Conservation (phyloP, 2,113 vertebrate genomes). For the Miniopterus natalensis region DNA sequence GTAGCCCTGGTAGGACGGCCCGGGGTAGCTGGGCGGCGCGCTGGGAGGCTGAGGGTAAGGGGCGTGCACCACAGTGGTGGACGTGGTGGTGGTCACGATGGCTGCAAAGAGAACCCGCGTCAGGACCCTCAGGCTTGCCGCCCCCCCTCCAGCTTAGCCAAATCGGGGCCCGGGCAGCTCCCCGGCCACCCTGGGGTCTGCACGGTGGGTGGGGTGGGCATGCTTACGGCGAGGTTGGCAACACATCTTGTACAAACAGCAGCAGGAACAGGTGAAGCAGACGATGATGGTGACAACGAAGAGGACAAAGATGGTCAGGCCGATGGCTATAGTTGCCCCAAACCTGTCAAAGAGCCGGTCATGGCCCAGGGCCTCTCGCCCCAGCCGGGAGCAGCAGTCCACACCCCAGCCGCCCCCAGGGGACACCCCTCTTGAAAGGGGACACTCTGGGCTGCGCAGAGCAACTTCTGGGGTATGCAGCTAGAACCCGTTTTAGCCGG, state of each 20-base stretch:
- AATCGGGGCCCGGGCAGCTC: not conserved
- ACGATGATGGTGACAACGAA: constrained; percentile 88
- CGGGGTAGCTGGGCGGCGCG: constrained; percentile 87
- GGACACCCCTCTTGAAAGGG: not conserved
- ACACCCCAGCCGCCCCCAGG: not conserved
- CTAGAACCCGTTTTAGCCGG: not conserved
- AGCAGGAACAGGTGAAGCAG: constrained; percentile 96
- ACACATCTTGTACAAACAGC: constrained; percentile 95
- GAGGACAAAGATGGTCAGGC: constrained; percentile 77
- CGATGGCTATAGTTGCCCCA: constrained; percentile 83
- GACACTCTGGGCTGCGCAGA: no score
- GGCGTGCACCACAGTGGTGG: constrained; percentile 91
- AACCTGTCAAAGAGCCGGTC: constrained; percentile 57
- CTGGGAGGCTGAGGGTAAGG: constrained; percentile 89
- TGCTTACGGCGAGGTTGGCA: constrained; percentile 91
- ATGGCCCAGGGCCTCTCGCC: not conserved
- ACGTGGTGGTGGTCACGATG: constrained; percentile 89
- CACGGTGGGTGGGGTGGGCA: not conserved
- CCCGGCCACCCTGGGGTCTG: not conserved
- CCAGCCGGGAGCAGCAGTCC: not conserved
- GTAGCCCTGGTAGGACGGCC: constrained; percentile 90
- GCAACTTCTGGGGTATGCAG: not conserved
- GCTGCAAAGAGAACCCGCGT: constrained; percentile 86
- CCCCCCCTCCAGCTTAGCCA: not conserved
- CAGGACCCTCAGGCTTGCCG: not conserved